A percentile compares a stretch with the other conserved stretches of the same genome.
phyloP scores from a whole-genome alignment of 2,888 invertebrate species.

The Drosophila atripex region DNA sequence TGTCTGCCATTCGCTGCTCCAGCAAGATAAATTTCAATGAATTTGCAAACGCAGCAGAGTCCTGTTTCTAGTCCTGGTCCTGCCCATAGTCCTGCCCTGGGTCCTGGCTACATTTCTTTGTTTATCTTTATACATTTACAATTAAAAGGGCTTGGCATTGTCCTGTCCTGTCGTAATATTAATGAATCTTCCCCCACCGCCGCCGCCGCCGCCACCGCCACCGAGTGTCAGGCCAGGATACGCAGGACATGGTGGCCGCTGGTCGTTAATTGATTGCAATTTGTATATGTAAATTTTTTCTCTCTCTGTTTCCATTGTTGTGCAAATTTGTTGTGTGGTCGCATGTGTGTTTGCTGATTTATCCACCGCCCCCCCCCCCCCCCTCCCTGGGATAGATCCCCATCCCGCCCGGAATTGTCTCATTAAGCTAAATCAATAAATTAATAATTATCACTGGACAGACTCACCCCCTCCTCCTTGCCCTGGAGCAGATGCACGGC shows the following conservation, averaged over 20 bases:
- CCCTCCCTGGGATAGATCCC: no score
- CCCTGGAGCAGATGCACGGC: conserved; percentile 97
- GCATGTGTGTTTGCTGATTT: conserved; percentile 51
- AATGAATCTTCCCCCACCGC: conserved; percentile 72
- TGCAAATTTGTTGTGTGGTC: conserved; percentile 63
- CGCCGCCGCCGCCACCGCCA: no score
- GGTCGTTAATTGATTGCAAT: conserved; percentile 83
- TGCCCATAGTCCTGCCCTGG: conserved; percentile 4
- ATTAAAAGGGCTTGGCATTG: conserved; percentile 76
- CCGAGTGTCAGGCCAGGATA: no score
- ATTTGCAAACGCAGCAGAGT: conserved; percentile 60
- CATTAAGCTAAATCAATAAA: conserved; percentile 69
- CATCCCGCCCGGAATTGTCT: conserved; percentile 49
- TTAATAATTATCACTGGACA: conserved; percentile 54
- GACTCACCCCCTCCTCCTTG: conserved; percentile 94
- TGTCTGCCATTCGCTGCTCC: conserved; percentile 54
- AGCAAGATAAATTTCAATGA: conserved; percentile 76
- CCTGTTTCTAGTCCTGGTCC: conserved; percentile 25
- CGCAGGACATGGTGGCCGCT: conserved; percentile 21
- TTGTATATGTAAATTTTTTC: conserved; percentile 78
- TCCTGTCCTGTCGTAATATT: conserved; percentile 70
- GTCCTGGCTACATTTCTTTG: conserved; percentile 70
- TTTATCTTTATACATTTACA: conserved; percentile 75
- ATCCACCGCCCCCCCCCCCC: neutral
- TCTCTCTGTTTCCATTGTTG: conserved; percentile 21